A percentile compares a stretch with the other conserved stretches of the same genome.
Conservation (phyloP, 2,797 vertebrate species). For the Acanthis flammea region DNA sequence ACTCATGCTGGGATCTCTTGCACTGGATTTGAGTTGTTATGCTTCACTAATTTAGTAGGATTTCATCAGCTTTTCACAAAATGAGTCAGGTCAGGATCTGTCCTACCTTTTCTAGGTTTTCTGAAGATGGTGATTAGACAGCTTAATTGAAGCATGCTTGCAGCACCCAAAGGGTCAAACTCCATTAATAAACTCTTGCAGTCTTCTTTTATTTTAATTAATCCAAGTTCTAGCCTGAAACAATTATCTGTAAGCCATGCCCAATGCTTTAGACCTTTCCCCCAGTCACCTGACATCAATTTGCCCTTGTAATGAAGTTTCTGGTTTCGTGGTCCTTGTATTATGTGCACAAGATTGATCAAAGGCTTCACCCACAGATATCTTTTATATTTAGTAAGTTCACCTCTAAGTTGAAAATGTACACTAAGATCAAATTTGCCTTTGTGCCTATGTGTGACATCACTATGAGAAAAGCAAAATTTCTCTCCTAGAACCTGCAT, state of each 20-base stretch:
- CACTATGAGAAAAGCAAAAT: neutral
- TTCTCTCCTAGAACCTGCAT: neutral
- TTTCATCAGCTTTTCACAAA: neutral
- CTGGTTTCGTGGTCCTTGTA: neutral
- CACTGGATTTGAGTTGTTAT: neutral
- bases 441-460: neutral
- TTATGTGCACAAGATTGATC: conserved; percentile 43
- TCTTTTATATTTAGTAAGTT: neutral
- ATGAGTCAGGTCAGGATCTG: neutral
- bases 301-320: conserved; percentile 31
- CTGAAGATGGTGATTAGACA: neutral
- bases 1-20: neutral
- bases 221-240: neutral
- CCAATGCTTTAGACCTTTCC: conserved; percentile 22
- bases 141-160: conserved; percentile 10
- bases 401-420: neutral
- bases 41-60: neutral
- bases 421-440: neutral
- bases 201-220: conserved; percentile 23
- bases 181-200: neutral
- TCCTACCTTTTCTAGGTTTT: neutral
- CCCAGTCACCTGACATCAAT: conserved; percentile 55
- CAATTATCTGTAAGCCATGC: neutral
- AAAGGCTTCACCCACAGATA: neutral
- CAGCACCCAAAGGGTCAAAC: neutral